phyloP scores from a whole-genome alignment of 1,140 invertebrate genomes.

The Macrostomum lignano region DNA sequence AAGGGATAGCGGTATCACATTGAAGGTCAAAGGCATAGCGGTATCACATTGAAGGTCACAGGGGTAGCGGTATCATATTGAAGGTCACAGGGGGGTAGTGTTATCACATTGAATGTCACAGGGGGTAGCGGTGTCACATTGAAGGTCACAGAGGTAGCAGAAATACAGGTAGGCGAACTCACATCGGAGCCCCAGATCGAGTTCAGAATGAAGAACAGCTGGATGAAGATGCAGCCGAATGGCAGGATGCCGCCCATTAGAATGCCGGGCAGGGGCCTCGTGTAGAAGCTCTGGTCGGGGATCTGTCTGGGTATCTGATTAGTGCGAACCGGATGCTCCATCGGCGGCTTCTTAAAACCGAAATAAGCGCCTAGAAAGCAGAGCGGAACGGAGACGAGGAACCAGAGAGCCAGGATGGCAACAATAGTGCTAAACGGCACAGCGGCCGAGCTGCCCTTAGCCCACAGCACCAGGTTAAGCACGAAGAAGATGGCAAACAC shows the following conservation, averaged over 20 bases:
- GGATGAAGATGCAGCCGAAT: conserved; percentile 96
- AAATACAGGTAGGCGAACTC: no score
- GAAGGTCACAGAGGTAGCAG: no score
- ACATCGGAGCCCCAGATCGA: conserved; percentile 83
- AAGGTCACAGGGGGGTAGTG: no score
- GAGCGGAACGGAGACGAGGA: conserved; percentile 80
- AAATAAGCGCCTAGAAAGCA: conserved; percentile 92
- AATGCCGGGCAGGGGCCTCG: conserved; percentile 50
- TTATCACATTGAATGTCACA: no score
- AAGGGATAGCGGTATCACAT: no score
- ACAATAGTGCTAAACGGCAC: conserved; percentile 88
- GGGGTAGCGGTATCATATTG: no score
- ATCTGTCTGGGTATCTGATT: conserved; percentile 95
- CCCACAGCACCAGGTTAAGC: conserved; percentile 81
- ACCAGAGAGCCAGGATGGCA: conserved; percentile 78
- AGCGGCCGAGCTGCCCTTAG: conserved; percentile 66
- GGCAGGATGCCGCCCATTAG: conserved; percentile 91
- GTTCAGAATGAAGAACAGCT: conserved; percentile 92
- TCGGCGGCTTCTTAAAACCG: conserved; percentile 76
- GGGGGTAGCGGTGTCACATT: no score
- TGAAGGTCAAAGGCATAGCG: no score
- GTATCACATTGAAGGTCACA: no score
- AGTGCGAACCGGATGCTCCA: conserved; percentile 82
- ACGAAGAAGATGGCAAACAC: conserved; percentile 80
- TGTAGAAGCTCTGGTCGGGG: conserved; percentile 81